Base-by-base conservation (phyloP, 2,797 vertebrate species). In the Sebastes paucispinis region DNA sequence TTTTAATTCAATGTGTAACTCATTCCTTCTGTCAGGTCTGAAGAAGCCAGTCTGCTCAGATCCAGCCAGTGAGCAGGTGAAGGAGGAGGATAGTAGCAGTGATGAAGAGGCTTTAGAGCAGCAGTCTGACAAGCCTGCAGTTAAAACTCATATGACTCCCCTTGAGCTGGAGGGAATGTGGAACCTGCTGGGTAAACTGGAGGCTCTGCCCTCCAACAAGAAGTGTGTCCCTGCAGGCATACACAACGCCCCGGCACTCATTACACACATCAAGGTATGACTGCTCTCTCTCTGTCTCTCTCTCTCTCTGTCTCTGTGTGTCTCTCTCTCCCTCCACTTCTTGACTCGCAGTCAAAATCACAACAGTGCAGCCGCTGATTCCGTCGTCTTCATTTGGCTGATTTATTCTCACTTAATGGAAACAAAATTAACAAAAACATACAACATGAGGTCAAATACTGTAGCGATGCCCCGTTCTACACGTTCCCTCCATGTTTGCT, bases 191-290 rank as follows among this genome's bases (percentile, higher is more conserved):
- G 97, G 97, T 67, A 99, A 98, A 88, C 95, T 99, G 90, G 98
- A 99, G 89, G 91, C 97, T 0, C 94, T 99, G 65, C 98, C 98
- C 1, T 95, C 97, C 68, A 96, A 97, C 91, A 99, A 98, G 95
- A 99, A 97, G 84, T 98, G 97, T 34, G 97, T 99, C 64, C 98
- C 98, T n/a, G 96, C 97, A 0, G 98, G 98, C 50, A 98, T 99
- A 14, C 97, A 98, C 89, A 98, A 99, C 0, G 96, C 97, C 60
- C 96, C 97, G 0, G 97, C 97, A 2, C 96, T 99, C 77, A 96
- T 98, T 3, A 94, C 96, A 10, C 97, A 98, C 0, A 95, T 98
- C 78, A 97, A 97, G 97, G 98, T 99, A 91, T 16, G 67, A 1
- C 31, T 32, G 11, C 8, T 27, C n/a, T 52, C 4, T 52, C 43